phyloP scores from a whole-genome alignment of 2,113 vertebrate species.

The Anguilla japonica region DNA sequence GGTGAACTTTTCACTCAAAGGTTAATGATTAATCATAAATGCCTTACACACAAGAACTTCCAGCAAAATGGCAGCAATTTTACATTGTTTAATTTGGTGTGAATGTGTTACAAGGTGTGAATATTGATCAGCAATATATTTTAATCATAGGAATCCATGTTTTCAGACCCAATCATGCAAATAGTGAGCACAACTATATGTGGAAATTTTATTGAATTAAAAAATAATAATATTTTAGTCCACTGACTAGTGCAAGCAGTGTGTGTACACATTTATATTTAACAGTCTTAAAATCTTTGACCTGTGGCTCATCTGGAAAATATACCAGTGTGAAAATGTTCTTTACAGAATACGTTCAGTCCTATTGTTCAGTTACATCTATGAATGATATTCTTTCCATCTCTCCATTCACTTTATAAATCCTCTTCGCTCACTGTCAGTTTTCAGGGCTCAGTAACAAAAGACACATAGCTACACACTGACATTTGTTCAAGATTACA shows the following conservation, averaged over 20 bases:
- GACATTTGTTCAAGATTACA: constrained; percentile 3
- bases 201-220: too few species aligned
- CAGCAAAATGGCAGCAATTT: background rate
- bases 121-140: too few species aligned
- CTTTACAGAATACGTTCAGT: background rate
- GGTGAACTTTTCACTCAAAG: background rate
- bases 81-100: background rate
- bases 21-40: too few species aligned
- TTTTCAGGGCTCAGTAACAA: background rate
- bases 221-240: too few species aligned
- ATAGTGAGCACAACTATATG: too few species aligned
- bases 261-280: too few species aligned
- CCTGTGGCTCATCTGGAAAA: too few species aligned
- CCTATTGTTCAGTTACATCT: background rate
- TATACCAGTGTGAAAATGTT: too few species aligned
- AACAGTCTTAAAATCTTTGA: too few species aligned
- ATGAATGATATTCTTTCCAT: background rate
- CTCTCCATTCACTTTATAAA: background rate
- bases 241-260: too few species aligned
- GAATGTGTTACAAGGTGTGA: background rate
- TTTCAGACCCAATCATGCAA: background rate
- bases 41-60: background rate
- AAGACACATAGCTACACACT: background rate
- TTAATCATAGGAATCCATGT: too few species aligned
- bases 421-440: background rate